Evolutionary conservation across 2,888 invertebrate species (phyloP).

Genomic region (Timema podura): DNA sequence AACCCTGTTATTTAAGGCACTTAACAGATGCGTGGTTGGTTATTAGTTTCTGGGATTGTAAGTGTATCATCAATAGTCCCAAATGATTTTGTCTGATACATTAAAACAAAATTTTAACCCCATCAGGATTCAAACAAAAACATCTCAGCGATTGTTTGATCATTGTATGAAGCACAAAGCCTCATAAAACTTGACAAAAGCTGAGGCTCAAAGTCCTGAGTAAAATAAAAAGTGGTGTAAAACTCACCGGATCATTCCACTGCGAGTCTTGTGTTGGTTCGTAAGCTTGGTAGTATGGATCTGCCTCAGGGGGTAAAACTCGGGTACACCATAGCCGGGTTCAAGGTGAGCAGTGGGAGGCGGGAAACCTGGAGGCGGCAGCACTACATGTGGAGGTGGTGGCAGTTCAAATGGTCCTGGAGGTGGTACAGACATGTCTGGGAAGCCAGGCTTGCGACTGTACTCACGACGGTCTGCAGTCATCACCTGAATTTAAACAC

Average conservation of each 20-base stretch:
- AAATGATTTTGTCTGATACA: too few relatives aligned
- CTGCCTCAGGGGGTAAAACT: slow-evolving; percentile 38
- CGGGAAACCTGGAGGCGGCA: slow-evolving; percentile 35
- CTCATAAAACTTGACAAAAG: too few relatives aligned
- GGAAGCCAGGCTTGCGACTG: slow-evolving; percentile 63
- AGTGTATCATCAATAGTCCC: background rate
- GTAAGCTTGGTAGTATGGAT: slow-evolving; percentile 55
- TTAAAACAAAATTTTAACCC: too few relatives aligned
- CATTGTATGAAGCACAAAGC: too few relatives aligned
- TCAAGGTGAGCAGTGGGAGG: slow-evolving; percentile 20
- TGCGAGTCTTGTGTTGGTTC: slow-evolving; percentile 71
- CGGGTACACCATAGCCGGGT: slow-evolving; percentile 27
- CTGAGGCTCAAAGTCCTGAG: too few relatives aligned
- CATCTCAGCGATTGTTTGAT: too few relatives aligned
- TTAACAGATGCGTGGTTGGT: background rate
- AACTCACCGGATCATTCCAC: slow-evolving; percentile 54
- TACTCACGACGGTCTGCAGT: slow-evolving; percentile 86
- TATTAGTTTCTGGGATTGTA: background rate
- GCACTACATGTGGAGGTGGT: slow-evolving; percentile 36
- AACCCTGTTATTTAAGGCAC: too few relatives aligned
- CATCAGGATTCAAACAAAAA: too few relatives aligned
- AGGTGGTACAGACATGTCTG: slow-evolving; percentile 57
- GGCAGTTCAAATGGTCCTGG: slow-evolving; percentile 47
- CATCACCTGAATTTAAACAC: slow-evolving; percentile 65
- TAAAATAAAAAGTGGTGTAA: slow-evolving; percentile 3